phyloP scores from a whole-genome alignment of 2,888 invertebrate species.

The Exephanes ischioxanthus region DNA sequence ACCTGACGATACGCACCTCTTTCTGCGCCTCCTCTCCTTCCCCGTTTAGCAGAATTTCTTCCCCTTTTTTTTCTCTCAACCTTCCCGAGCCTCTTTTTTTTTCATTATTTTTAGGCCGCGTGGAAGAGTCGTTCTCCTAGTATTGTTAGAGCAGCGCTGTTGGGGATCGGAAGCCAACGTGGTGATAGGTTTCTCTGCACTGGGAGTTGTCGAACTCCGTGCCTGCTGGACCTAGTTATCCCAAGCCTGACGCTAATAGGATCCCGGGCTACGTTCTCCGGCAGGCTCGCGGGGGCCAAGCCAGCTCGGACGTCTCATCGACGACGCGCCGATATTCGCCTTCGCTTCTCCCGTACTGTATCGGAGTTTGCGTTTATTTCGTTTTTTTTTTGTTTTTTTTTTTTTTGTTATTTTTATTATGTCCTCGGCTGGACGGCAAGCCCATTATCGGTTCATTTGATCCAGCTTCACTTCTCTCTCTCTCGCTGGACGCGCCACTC shows the following conservation, averaged over 20 bases:
- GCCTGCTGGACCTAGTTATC: constrained; percentile 73
- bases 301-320: constrained; percentile 39
- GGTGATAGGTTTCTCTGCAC: constrained; percentile 28
- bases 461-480: constrained; percentile 58
- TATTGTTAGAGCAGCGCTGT: constrained; percentile 8
- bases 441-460: constrained; percentile 75
- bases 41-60: constrained; percentile 60
- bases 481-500: constrained; percentile 44
- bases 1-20: constrained; percentile 62
- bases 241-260: constrained; percentile 73
- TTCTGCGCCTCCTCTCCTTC: constrained; percentile 61
- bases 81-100: constrained; percentile 14
- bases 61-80: neutral
- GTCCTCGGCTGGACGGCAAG: constrained; percentile 63
- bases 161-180: constrained; percentile 13
- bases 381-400: neutral
- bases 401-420: constrained; percentile 52
- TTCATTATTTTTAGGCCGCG: neutral
- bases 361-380: constrained; percentile 34
- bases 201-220: constrained; percentile 56
- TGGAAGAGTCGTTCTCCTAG: neutral
- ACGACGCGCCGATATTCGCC: constrained; percentile 23
- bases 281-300: constrained; percentile 24
- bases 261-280: constrained; percentile 60
- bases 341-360: constrained; percentile 33